phyloP scores from a whole-genome alignment of 2,888 invertebrate species.

The Cephus pulcher region DNA sequence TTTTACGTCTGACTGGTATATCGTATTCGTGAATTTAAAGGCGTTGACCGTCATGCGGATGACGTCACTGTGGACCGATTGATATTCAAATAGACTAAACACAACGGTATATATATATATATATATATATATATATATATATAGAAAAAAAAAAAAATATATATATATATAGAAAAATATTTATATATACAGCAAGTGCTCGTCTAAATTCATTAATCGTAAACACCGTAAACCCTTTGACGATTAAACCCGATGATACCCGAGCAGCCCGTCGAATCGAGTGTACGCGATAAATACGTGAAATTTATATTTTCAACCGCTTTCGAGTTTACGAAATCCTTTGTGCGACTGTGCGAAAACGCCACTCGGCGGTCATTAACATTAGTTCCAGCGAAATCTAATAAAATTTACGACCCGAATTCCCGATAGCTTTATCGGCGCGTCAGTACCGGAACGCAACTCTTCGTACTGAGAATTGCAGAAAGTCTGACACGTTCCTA shows the following conservation, averaged over 20 bases:
- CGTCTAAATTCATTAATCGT: too few relatives aligned
- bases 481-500: not conserved
- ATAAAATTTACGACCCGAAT: slow-evolving; percentile 36
- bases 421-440: slow-evolving; percentile 36
- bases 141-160: too few relatives aligned
- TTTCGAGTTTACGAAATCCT: not conserved
- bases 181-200: too few relatives aligned
- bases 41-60: not conserved
- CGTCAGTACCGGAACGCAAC: slow-evolving; percentile 11
- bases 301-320: not conserved
- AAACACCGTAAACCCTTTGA: not conserved
- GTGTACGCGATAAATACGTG: not conserved
- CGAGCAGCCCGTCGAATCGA: not conserved
- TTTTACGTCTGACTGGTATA: not conserved
- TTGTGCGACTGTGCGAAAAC: not conserved
- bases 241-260: not conserved
- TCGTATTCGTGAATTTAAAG: not conserved
- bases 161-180: too few relatives aligned
- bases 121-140: too few relatives aligned
- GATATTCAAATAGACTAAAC: not conserved
- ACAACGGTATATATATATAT: not conserved
- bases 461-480: not conserved
- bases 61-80: not conserved
- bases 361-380: slow-evolving; percentile 4
- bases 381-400: slow-evolving; percentile 24